Percentiles rank a stretch among this genome's conserved stretches.
These are phyloP conservation scores for Pelochelys cantorii DNA, from an alignment of 2,797 vertebrate species.

Conservation along the genomic window DNA sequence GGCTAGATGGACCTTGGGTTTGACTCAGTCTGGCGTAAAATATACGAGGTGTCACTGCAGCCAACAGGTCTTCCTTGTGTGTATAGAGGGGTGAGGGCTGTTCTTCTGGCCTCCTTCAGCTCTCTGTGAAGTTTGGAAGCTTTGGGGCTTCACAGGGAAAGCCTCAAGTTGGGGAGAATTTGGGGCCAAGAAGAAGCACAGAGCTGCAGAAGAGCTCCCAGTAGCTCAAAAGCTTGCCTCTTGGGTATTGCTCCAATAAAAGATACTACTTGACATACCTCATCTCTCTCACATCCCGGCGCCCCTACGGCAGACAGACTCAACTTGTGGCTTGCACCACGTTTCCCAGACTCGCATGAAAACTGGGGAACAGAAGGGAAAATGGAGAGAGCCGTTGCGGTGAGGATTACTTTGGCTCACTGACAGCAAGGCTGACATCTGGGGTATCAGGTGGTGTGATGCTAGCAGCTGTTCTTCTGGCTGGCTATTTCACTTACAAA, in stretches of 20 bases:
- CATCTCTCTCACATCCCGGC: background rate
- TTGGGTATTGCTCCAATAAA: background rate
- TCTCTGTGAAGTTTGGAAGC: background rate
- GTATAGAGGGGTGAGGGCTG: background rate
- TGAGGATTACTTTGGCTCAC: background rate
- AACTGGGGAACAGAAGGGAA: background rate
- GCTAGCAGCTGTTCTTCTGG: background rate
- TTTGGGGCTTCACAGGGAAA: background rate
- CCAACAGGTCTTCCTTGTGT: background rate
- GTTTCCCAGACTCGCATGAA: background rate
- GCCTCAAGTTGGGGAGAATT: background rate
- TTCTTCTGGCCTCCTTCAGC: background rate
- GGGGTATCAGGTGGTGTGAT: background rate
- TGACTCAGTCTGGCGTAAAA: background rate
- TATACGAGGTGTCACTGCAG: background rate
- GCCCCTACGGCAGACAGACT: background rate
- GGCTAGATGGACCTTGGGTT: too few species aligned
- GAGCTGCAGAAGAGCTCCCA: background rate
- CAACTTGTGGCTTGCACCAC: background rate
- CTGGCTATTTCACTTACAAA: rapidly evolving
- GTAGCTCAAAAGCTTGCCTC: background rate
- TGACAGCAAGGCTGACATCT: background rate
- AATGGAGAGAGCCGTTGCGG: rapidly evolving
- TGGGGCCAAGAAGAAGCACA: background rate
- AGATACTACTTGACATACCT: background rate